Base-by-base conservation (phyloP, 53 echinoderm and acorn worm species). In the Patiria pectinifera region DNA sequence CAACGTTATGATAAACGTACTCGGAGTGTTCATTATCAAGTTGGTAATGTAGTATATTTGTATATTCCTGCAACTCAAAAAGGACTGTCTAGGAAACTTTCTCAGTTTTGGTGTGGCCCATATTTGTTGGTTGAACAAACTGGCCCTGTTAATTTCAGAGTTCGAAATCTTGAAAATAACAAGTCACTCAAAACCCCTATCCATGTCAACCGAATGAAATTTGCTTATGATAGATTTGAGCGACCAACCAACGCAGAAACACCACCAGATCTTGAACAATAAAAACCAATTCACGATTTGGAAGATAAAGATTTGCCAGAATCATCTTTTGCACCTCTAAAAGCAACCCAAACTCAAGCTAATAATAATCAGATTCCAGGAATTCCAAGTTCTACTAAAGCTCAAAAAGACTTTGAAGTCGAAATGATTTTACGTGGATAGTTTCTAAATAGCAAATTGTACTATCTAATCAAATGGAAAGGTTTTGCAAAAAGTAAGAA, bases 401-500 rank as follows among this genome's bases (percentile, higher is more conserved):
- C 61, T 24, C 59, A 84, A 4, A 6, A 62, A 7, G 62, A 62
- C 1, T 62, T 45, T n/a, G 63, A 80, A 45, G 48, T 91, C 14
- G 91, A 91, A 61, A 80, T 6, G 22, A 82, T 91, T 4, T 16
- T 91, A 19, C 35, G 69, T n/a, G 89, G 91, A 66, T 81, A 91
- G 63, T 91, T 75, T 35, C 62, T 63, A 46, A 91, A 91, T 13
- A 61, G 80, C 11, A 89, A 89, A 70, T 53, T 89, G 61, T 26
- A 59, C 18, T 89, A 80, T 79, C 35, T 89, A 2, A 70, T 89
- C 26, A 89, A 89, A 89, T 91, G 91, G 91, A 80, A 63, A 26
- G 45, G 49, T 13, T 91, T 80, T 63, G 25, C 91, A 43, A 2
- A 3, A 21, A 61, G 13, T 14, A 18, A 62, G 15, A 91, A 91